Evolutionary conservation across 1,140 invertebrate genomes (phyloP), one percentile per base, ranked within the genome.

Genomic region (Plutomurus gul): DNA sequence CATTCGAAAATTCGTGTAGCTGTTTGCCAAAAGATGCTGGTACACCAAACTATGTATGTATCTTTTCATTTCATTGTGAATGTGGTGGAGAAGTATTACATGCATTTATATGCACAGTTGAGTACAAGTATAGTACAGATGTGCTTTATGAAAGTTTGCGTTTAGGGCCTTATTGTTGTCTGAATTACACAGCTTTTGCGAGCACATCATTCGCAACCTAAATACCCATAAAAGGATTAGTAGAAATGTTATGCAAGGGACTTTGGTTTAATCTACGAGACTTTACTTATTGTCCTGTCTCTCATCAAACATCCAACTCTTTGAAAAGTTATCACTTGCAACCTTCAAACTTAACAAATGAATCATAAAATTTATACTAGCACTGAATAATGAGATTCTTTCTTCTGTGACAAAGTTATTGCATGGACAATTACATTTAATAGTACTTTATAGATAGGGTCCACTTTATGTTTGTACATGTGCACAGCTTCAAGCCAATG

Each of bases 161-260:
- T 43, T 43, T 43, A 43, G 39, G 39, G n/a, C 10, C 10, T 43
- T 43, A 43, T 43, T 43, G 39, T n/a, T 13, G 39, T 10, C n/a
- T 43, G 39, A 43, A 43, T 43, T 13, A 43, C 39, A 43, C 39
- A 43, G 39, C 39, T 43, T n/a, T 43, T 10, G 39, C 39, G n/a
- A n/a, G 11, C 39, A 43, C 39, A 43, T n/a, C 39, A 43, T 10
- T 65, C 56, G 56, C 56, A 65, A 65, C 56, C 56, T 36, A n/a
- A 65, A 65, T 65, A 65, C 30, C 56, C 56, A 65, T 65, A 65
- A 65, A 65, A 65, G 56, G 56, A 65, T 65, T 65, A 65, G 56
- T 33, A 5, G 10, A 51, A 65, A 65, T n/a, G 56, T 65, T 65
- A 65, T 65, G 56, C 56, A 65, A 65, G 56, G 56, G 56, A 65